phyloP scores from a whole-genome alignment of 2,888 invertebrate genomes.

The Mesorhabditis sp. region DNA sequence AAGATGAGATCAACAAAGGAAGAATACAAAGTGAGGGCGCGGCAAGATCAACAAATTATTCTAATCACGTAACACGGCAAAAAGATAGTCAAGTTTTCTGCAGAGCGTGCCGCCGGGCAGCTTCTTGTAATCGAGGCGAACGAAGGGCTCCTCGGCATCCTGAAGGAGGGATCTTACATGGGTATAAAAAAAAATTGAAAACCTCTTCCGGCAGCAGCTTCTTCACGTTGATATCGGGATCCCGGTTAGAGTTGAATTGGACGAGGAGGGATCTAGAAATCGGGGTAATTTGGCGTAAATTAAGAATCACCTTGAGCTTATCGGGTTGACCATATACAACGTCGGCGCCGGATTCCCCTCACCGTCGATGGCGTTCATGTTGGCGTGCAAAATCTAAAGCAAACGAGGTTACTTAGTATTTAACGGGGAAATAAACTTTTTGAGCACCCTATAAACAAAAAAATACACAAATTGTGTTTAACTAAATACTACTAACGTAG shows the following conservation, averaged over 20 bases:
- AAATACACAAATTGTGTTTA: too few species aligned
- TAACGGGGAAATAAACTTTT: too few species aligned
- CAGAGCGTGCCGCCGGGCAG: conserved; percentile 43
- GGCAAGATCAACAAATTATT: neutral
- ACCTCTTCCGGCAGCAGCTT: conserved; percentile 19
- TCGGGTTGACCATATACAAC: conserved; percentile 40
- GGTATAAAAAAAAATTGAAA: neutral
- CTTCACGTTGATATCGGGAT: conserved; percentile 23
- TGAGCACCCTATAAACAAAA: too few species aligned
- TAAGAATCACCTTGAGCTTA: conserved; percentile 21
- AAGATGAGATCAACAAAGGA: too few species aligned
- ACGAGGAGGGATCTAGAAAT: conserved; percentile 34
- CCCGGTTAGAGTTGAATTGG: conserved; percentile 30
- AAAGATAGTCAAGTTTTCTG: conserved; percentile 46
- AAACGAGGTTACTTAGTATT: too few species aligned
- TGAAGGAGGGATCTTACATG: neutral
- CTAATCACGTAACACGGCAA: conserved; percentile 24
- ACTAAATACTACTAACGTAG: too few species aligned
- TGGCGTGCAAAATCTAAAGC: conserved; percentile 39
- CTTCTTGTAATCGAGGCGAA: conserved; percentile 29
- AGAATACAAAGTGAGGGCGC: too few species aligned
- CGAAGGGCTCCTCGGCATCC: neutral
- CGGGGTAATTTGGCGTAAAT: conserved; percentile 9
- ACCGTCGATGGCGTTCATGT: conserved; percentile 38
- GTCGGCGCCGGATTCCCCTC: conserved; percentile 42